Percentiles rank a stretch among this genome's conserved stretches.
These are phyloP conservation scores for Syrphus vitripennis DNA, from an alignment of 2,888 invertebrate species.

Conservation along the genomic window DNA sequence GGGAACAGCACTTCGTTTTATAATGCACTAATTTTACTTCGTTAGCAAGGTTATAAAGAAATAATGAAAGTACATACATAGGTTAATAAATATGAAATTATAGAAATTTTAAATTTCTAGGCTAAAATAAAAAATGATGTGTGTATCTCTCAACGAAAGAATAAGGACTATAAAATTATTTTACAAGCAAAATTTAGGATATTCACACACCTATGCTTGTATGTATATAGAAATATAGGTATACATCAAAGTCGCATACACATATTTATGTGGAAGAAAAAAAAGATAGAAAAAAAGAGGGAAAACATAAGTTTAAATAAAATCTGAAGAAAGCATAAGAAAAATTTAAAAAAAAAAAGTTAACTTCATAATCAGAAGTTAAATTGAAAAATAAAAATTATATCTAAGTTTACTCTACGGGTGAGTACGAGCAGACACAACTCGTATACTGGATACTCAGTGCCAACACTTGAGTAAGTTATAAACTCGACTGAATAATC, in stretches of 20 bases:
- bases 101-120: slow-evolving; percentile 30
- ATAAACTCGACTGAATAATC: slow-evolving; percentile 81
- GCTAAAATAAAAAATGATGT: neutral
- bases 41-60: neutral
- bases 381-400: neutral
- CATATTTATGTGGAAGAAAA: neutral
- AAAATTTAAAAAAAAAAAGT: neutral
- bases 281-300: neutral
- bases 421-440: slow-evolving; percentile 81
- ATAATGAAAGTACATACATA: no score
- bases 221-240: slow-evolving; percentile 15
- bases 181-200: slow-evolving; percentile 50
- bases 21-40: neutral
- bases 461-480: slow-evolving; percentile 79
- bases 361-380: neutral
- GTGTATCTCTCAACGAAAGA: slow-evolving; percentile 43
- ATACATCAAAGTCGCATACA: slow-evolving; percentile 6
- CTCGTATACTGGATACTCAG: slow-evolving; percentile 74
- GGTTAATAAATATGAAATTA: neutral
- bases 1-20: neutral
- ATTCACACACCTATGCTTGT: neutral
- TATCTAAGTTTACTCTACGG: slow-evolving; percentile 77
- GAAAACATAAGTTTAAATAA: neutral
- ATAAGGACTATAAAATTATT: slow-evolving; percentile 27
- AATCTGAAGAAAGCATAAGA: neutral